These are phyloP conservation scores for Heteromyza rotundicornis DNA, from an alignment of 2,888 invertebrate genomes.

Conservation along the genomic window DNA sequence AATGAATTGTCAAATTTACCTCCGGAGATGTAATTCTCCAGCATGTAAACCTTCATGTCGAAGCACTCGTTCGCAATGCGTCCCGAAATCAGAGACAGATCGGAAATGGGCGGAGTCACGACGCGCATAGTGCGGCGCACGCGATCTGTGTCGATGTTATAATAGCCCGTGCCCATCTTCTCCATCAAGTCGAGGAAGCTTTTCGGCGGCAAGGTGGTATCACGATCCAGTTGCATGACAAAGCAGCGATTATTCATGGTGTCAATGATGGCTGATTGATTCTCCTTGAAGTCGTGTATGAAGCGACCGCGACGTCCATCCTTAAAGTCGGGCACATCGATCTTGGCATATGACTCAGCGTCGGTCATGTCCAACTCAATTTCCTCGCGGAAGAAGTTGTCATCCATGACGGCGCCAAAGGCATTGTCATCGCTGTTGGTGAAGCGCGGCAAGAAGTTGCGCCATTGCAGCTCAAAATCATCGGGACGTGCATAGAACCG, in stretches of 20 bases:
- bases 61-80: constrained; percentile 76
- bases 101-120: constrained; percentile 72
- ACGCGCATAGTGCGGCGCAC: constrained; percentile 80
- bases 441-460: constrained; percentile 42
- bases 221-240: constrained; percentile 85
- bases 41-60: constrained; percentile 73
- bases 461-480: constrained; percentile 52
- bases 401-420: constrained; percentile 40
- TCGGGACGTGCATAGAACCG: constrained; percentile 52
- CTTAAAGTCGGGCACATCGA: constrained; percentile 84
- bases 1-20: too few relatives aligned
- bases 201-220: constrained; percentile 77
- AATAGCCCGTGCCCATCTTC: constrained; percentile 81
- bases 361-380: constrained; percentile 77
- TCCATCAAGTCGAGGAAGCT: constrained; percentile 79
- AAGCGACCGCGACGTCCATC: constrained; percentile 84
- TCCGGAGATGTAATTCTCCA: constrained; percentile 71
- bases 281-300: constrained; percentile 88
- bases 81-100: constrained; percentile 69
- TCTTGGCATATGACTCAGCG: constrained; percentile 78
- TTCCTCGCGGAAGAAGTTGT: constrained; percentile 74
- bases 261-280: constrained; percentile 79
- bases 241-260: constrained; percentile 80
- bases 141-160: constrained; percentile 80
- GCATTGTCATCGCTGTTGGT: constrained; percentile 28